A percentile compares a stretch with the other conserved stretches of the same genome.
These are phyloP conservation scores for Molanna angustata DNA, from an alignment of 2,888 invertebrate genomes.

Conservation along the genomic window DNA sequence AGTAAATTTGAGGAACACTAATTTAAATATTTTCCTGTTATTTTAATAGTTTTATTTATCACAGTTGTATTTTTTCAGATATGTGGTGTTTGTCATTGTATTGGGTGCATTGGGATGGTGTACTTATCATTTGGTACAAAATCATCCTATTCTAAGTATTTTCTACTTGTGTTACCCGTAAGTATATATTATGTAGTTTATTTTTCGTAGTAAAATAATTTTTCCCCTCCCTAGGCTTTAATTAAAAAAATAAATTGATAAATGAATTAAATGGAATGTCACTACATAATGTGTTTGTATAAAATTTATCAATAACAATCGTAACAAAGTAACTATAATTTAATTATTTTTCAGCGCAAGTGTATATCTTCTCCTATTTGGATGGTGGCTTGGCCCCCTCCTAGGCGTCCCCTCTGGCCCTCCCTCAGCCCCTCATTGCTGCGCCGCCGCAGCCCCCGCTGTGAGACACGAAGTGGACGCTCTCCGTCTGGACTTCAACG, in stretches of 20 bases:
- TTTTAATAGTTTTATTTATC: background rate
- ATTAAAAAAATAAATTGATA: too few relatives aligned
- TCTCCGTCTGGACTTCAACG: slow-evolving; percentile 84
- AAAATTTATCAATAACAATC: too few relatives aligned
- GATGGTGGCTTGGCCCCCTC: slow-evolving; percentile 72
- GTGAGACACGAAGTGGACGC: slow-evolving; percentile 83
- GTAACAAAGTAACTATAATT: too few relatives aligned
- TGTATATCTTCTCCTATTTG: slow-evolving; percentile 80
- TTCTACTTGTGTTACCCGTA: slow-evolving; percentile 89
- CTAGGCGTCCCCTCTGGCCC: slow-evolving; percentile 60
- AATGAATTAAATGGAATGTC: too few relatives aligned
- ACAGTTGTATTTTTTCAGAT: slow-evolving; percentile 43
- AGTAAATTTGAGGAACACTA: too few relatives aligned
- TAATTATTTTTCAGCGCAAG: slow-evolving; percentile 60
- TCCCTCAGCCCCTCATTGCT: slow-evolving; percentile 68
- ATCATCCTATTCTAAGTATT: slow-evolving; percentile 74
- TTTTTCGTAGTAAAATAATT: too few relatives aligned
- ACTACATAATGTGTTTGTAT: too few relatives aligned
- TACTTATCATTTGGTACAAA: slow-evolving; percentile 68
- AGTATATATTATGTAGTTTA: slow-evolving; percentile 59
- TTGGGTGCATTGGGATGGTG: slow-evolving; percentile 64
- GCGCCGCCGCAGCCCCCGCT: slow-evolving; percentile 67
- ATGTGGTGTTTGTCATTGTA: slow-evolving; percentile 60
- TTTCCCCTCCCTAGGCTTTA: too few relatives aligned
- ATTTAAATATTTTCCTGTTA: too few relatives aligned